phyloP scores from a whole-genome alignment of 2,888 invertebrate species.

The Deroplatys truncata region DNA sequence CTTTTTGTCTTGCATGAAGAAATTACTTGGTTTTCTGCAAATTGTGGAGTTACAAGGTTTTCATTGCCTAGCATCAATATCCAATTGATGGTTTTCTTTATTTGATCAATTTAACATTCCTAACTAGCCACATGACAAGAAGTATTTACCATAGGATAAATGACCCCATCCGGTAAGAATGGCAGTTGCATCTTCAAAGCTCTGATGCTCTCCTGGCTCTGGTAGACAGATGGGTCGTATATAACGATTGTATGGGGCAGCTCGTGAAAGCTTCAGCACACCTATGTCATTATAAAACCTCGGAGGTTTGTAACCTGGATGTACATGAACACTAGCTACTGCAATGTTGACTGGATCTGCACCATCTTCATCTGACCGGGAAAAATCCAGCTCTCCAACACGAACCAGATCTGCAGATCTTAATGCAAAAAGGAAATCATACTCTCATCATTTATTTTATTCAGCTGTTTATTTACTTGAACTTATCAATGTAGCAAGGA shows the following conservation, averaged over 20 bases:
- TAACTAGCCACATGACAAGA: too few species aligned
- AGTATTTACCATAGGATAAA: slow-evolving; percentile 28
- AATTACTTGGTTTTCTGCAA: too few species aligned
- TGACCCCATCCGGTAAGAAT: slow-evolving; percentile 34
- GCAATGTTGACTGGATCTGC: slow-evolving; percentile 31
- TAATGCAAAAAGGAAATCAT: not conserved
- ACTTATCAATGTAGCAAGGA: not conserved
- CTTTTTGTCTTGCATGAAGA: too few species aligned
- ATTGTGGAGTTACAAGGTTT: too few species aligned
- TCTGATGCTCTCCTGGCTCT: not conserved
- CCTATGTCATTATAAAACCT: slow-evolving; percentile 34
- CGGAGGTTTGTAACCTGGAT: slow-evolving; percentile 31
- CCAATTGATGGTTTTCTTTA: too few species aligned
- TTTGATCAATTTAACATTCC: too few species aligned
- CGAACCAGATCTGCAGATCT: slow-evolving; percentile 32
- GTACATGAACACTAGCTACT: slow-evolving; percentile 25
- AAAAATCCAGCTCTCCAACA: slow-evolving; percentile 34
- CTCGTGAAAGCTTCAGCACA: slow-evolving; percentile 26
- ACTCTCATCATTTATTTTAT: not conserved
- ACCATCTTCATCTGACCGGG: slow-evolving; percentile 24
- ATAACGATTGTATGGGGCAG: slow-evolving; percentile 24
- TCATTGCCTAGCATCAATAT: too few species aligned
- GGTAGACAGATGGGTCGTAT: slow-evolving; percentile 33
- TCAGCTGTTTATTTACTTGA: not conserved
- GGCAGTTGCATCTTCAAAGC: slow-evolving; percentile 19